A percentile compares a stretch with the other conserved stretches of the same genome.
Evolutionary conservation across 2,113 vertebrate species (phyloP).

Genomic region (Pipra filicauda): DNA sequence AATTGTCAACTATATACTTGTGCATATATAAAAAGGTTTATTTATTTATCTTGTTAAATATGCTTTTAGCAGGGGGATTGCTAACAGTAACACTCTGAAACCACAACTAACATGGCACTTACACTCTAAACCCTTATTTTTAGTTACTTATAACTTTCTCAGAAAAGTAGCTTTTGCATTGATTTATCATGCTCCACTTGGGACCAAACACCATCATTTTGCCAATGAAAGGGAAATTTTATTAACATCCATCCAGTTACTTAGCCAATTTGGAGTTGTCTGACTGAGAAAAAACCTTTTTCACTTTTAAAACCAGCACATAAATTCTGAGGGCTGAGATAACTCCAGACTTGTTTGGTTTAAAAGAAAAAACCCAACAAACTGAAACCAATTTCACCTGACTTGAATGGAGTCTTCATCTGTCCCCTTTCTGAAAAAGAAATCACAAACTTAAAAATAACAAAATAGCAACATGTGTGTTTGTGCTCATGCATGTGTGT

Average conservation of each 20-base stretch:
- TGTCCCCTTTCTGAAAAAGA: background rate
- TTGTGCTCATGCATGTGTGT: background rate
- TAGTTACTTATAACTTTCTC: constrained; percentile 16
- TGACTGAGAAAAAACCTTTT: constrained; percentile 39
- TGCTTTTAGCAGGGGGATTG: background rate
- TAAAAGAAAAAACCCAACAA: background rate
- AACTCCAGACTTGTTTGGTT: background rate
- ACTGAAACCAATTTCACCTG: background rate
- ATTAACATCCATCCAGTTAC: constrained; percentile 41
- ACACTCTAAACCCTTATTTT: background rate
- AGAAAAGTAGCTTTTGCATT: constrained; percentile 34
- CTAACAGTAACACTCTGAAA: background rate
- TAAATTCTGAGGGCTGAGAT: constrained; percentile 12
- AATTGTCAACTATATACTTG: background rate
- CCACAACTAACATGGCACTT: background rate
- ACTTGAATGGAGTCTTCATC: background rate
- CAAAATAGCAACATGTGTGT: background rate
- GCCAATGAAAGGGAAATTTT: constrained; percentile 3
- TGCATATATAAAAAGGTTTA: background rate
- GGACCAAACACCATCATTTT: constrained; percentile 28
- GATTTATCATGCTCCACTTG: constrained; percentile 42
- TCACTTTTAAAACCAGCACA: constrained; percentile 16
- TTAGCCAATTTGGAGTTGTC: background rate
- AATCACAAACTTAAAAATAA: background rate
- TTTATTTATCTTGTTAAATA: constrained; percentile 14